These are phyloP conservation scores for Brachionus manjavacas DNA, from an alignment of 1,140 invertebrate species.

Conservation along the genomic window DNA sequence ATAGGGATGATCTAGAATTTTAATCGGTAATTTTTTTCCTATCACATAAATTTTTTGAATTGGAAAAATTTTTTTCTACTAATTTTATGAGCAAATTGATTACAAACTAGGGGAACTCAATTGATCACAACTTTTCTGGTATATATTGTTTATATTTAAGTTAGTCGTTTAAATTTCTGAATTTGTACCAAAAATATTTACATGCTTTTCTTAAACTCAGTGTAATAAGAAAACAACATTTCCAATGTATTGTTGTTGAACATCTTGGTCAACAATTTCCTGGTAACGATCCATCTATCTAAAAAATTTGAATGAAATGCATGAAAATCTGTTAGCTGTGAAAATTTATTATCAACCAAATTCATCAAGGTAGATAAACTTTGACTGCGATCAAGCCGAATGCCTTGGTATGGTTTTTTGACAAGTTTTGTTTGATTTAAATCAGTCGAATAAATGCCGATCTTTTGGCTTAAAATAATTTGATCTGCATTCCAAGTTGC, in stretches of 20 bases:
- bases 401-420: not conserved
- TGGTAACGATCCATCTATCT: not conserved
- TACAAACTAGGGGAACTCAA: no score
- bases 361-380: not conserved
- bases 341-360: not conserved
- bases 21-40: no score
- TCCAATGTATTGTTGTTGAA: not conserved
- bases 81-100: no score
- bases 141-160: no score
- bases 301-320: not conserved
- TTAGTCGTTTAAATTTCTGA: no score
- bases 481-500: not conserved
- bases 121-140: no score
- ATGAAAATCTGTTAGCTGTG: not conserved
- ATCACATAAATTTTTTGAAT: no score
- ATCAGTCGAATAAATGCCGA: not conserved
- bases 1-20: no score
- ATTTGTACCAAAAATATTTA: no score
- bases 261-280: not conserved
- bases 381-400: not conserved
- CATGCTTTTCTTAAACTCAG: not conserved
- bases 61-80: no score
- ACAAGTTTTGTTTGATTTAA: not conserved
- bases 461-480: slow-evolving; percentile 20
- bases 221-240: not conserved